Conservation (phyloP, 2,113 vertebrate genomes). For the Hypocryptadius cinnamomeus region DNA sequence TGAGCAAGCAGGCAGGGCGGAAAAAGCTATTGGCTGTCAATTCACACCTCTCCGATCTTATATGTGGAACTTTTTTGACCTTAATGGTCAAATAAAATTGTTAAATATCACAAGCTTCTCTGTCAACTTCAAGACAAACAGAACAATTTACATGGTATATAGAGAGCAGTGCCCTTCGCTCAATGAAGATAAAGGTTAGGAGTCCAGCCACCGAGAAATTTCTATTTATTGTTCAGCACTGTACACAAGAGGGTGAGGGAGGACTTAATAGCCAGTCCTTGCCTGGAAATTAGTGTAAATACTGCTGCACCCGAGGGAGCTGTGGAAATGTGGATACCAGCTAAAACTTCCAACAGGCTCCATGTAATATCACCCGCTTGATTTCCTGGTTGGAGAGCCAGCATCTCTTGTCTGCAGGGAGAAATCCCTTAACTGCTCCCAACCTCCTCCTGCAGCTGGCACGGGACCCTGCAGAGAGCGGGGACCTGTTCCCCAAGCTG, state of each 20-base stretch:
- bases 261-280: slow-evolving; percentile 55
- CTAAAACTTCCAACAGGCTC: background rate
- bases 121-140: slow-evolving; percentile 58
- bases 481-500: background rate
- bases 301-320: slow-evolving; percentile 7
- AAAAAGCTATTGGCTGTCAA: slow-evolving; percentile 14
- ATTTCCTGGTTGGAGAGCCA: background rate
- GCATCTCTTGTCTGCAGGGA: background rate
- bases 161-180: slow-evolving; percentile 31
- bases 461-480: accelerated
- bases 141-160: slow-evolving; percentile 62
- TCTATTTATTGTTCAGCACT: slow-evolving; percentile 57
- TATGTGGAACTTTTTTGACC: slow-evolving; percentile 52
- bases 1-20: background rate
- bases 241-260: slow-evolving; percentile 52
- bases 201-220: slow-evolving; percentile 53
- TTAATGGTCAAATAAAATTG: slow-evolving; percentile 64
- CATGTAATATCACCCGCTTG: background rate
- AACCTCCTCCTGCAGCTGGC: background rate
- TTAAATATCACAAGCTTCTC: slow-evolving; percentile 63
- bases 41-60: background rate
- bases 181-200: slow-evolving; percentile 66
- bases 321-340: background rate
- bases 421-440: background rate
- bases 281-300: slow-evolving; percentile 63